Base-by-base conservation (phyloP, 2,797 vertebrate species). In the Squalus acanthias region DNA sequence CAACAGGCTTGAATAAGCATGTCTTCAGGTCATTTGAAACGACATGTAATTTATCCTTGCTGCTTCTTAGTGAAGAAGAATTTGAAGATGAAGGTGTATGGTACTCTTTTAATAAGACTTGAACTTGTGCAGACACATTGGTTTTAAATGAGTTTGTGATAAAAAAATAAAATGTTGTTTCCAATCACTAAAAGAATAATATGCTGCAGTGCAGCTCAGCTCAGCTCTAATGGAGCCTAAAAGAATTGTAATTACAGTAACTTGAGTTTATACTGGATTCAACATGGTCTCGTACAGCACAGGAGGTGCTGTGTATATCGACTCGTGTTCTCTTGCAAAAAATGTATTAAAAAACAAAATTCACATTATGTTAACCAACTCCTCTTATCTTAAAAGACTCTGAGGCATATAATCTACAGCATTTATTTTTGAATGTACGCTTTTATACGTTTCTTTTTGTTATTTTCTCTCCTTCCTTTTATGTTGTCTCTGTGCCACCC, bases 171-270 rank as follows among this genome's bases (percentile, higher is more conserved):
- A 93, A 70, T 26, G 67, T 69, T 39, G n/a, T 46, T 53, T 72
- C 39, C 93, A 24, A 50, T 57, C 8, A 29, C 29, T 53, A 46
- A 89, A 57, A 88, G 53, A 88, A 88, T 46, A 57, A 17, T 12
- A 33, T 70, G 46, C 17, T 95, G 57, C 96, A 96, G 96, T 97
- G 98, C 96, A 96, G 67, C 97, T 97, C 96, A 39, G 39, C 39
- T 39, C 39, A 97, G 97, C 74, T 96, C 63, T 97, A 97, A 97
- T 97, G 97, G 96, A 98, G 67, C 63, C 96, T 97, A 96, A 98
- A 98, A 97, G 96, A 96, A 97, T 97, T 97, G 97, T 97, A 97
- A 97, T 96, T 96, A 63, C 88, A 33, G 53, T 46, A 39, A 9
- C 17, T 91, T 63, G 46, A 95, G 70, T 95, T 72, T 46, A 53